These are phyloP conservation scores for Pelobates fuscus DNA, from an alignment of 2,113 vertebrate genomes.

Conservation along the genomic window DNA sequence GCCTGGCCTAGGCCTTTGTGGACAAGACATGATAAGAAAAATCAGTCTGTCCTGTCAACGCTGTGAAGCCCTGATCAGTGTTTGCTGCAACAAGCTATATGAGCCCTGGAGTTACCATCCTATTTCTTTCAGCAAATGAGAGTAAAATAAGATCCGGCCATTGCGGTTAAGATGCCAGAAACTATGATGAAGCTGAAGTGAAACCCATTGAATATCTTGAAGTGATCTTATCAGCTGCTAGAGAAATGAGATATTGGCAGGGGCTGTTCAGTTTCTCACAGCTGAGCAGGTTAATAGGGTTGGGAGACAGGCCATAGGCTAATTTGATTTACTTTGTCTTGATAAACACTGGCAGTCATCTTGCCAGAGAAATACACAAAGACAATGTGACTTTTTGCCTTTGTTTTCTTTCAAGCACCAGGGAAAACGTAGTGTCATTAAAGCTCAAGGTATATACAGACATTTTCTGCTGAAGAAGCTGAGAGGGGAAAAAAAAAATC, in stretches of 20 bases:
- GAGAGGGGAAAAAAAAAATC: not conserved
- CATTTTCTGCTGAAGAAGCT: conserved; percentile 1
- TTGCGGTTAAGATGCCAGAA: conserved; percentile 69
- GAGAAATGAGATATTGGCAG: conserved; percentile 99
- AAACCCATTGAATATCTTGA: conserved; percentile 88
- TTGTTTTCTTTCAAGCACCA: conserved; percentile 61
- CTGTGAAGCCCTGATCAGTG: conserved; percentile 69
- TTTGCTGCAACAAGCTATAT: conserved; percentile 76
- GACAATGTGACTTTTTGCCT: conserved; percentile 54
- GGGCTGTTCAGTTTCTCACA: conserved; percentile 83
- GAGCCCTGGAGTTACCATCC: conserved; percentile 77
- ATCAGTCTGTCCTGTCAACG: conserved; percentile 87
- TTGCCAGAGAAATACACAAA: conserved; percentile 72
- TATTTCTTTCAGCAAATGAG: conserved; percentile 74
- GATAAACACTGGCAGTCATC: conserved; percentile 86
- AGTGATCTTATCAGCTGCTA: conserved; percentile 90
- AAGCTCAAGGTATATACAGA: conserved; percentile 7
- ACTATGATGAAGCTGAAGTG: conserved; percentile 77
- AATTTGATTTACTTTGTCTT: conserved; percentile 96
- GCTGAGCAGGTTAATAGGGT: conserved; percentile 95
- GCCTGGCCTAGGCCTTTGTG: conserved; percentile 95
- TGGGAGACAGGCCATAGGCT: conserved; percentile 88
- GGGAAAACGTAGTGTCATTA: conserved; percentile 29
- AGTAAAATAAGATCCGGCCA: conserved; percentile 72
- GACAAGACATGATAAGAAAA: conserved; percentile 90